Percentiles rank a stretch among this genome's conserved stretches.
These are phyloP conservation scores for Cariama cristata DNA, from an alignment of 2,113 vertebrate species.

Conservation along the genomic window DNA sequence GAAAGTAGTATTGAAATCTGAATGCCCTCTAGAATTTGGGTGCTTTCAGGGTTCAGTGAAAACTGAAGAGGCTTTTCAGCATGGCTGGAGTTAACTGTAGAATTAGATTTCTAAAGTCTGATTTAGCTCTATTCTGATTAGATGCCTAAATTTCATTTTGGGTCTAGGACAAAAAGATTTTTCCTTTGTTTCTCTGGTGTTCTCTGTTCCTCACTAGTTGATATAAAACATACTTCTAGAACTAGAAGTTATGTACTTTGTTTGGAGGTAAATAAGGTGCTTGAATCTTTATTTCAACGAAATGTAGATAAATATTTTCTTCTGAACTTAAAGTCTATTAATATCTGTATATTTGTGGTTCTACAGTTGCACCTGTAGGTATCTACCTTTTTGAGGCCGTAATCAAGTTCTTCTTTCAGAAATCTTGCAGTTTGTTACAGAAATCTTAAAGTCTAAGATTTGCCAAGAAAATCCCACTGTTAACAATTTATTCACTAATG, in stretches of 20 bases:
- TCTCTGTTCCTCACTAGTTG: neutral
- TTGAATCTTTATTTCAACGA: neutral
- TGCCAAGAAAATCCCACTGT: neutral
- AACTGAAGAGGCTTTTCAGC: neutral
- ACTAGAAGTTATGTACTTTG: neutral
- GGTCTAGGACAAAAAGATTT: neutral
- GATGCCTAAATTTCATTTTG: neutral
- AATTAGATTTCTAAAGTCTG: neutral
- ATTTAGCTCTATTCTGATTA: neutral
- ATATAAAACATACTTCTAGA: neutral
- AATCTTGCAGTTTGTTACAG: neutral
- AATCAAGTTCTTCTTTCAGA: neutral
- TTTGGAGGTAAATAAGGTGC: neutral
- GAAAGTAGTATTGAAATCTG: neutral
- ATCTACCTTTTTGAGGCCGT: neutral
- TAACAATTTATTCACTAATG: neutral
- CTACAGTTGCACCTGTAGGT: neutral
- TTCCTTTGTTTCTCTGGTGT: neutral
- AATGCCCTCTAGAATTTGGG: neutral
- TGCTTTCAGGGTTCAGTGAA: neutral
- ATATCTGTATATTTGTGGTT: neutral
- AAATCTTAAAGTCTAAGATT: neutral
- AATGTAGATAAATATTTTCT: neutral
- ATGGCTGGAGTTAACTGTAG: neutral
- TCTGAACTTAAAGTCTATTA: neutral